These are phyloP conservation scores for Climacteris rufus DNA, from an alignment of 2,113 vertebrate species.

Conservation along the genomic window DNA sequence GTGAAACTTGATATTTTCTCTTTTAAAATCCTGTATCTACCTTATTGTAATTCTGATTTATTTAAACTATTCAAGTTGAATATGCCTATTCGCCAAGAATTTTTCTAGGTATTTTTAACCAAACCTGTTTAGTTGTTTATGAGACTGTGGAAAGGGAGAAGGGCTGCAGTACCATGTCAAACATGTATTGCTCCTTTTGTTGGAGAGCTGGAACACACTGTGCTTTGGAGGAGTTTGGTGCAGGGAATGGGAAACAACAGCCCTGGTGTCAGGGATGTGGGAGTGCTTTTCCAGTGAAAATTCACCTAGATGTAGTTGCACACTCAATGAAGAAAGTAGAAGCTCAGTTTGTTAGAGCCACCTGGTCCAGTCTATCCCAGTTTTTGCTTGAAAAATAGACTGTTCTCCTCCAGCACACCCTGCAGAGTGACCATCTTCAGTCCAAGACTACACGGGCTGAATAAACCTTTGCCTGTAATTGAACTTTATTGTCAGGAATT, in stretches of 20 bases:
- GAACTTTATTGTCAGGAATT: neutral
- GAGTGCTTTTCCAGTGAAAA: neutral
- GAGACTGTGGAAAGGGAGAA: neutral
- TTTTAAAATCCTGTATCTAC: neutral
- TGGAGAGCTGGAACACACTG: neutral
- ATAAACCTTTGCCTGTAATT: neutral
- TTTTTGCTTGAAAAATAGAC: neutral
- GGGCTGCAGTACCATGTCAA: neutral
- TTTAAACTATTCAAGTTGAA: neutral
- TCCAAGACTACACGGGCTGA: neutral
- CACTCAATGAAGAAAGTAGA: neutral
- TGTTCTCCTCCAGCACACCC: no score
- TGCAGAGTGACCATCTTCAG: neutral
- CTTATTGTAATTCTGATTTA: neutral
- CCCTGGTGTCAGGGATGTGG: neutral
- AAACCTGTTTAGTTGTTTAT: neutral
- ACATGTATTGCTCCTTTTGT: accelerated
- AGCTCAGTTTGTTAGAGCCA: neutral
- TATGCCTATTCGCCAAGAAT: neutral
- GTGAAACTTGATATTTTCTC: neutral
- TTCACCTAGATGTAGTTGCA: neutral
- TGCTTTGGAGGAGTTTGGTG: neutral
- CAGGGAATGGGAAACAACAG: neutral
- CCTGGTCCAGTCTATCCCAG: neutral
- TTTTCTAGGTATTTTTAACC: neutral